Evolutionary conservation across 2,797 vertebrate genomes (phyloP).

Genomic region (Enteromius afrohamiltoni): DNA sequence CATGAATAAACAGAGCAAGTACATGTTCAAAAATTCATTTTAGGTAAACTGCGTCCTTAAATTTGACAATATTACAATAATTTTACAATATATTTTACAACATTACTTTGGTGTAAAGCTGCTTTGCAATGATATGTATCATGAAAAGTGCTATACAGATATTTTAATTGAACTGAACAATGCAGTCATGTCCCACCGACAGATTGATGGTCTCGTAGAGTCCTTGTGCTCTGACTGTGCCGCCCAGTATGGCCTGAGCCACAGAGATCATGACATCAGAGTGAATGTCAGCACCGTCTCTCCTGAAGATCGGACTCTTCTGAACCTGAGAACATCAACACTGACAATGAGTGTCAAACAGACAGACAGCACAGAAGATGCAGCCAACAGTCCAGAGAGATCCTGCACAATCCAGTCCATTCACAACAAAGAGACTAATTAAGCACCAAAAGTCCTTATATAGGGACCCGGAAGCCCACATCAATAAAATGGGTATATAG

Average conservation of each 20-base stretch:
- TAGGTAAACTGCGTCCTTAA: not conserved
- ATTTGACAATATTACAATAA: not conserved
- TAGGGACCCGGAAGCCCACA: not conserved
- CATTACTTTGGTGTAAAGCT: too few species aligned
- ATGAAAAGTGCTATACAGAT: too few species aligned
- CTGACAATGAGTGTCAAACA: not conserved
- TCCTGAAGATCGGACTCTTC: constrained; percentile 90
- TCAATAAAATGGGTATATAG: not conserved
- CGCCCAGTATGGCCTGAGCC: constrained; percentile 94
- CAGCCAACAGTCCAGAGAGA: not conserved
- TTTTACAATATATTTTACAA: too few species aligned
- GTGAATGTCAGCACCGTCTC: constrained; percentile 93
- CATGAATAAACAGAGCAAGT: not conserved
- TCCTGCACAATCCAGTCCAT: not conserved
- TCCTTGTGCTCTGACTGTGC: constrained; percentile 88
- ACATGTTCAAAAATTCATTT: not conserved
- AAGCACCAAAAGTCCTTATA: not conserved
- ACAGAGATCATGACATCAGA: constrained; percentile 89
- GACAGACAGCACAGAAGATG: not conserved
- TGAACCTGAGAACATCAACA: constrained; percentile 83
- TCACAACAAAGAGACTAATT: not conserved
- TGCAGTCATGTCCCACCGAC: constrained; percentile 71
- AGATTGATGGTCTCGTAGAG: constrained; percentile 92
- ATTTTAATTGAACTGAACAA: too few species aligned
- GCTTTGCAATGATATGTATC: too few species aligned